Evolutionary conservation across 2,888 invertebrate species (phyloP).

Genomic region (Philereme transversata): DNA sequence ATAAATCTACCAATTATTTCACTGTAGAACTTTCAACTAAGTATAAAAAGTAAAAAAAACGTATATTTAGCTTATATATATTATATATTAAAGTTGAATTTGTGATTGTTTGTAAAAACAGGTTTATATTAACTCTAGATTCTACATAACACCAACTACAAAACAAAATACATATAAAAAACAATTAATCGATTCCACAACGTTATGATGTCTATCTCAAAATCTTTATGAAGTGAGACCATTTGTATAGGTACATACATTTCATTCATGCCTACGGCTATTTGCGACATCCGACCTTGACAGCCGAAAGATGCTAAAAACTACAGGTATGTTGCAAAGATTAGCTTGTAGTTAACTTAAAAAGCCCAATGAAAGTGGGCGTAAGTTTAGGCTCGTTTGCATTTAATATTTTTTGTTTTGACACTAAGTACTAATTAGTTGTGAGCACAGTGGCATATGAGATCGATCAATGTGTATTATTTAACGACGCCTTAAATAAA

Average conservation of each 20-base stretch:
- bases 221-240: background rate
- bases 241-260: background rate
- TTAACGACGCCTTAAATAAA: background rate
- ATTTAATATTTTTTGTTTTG: constrained; percentile 42
- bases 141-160: no score
- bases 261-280: constrained; percentile 26
- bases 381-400: constrained; percentile 32
- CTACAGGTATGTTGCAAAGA: constrained; percentile 42
- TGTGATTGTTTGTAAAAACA: no score
- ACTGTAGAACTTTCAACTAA: no score
- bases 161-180: no score
- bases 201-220: background rate
- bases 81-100: no score
- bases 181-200: no score
- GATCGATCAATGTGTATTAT: constrained; percentile 33
- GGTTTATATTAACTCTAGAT: no score
- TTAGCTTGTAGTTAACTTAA: constrained; percentile 43
- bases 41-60: no score
- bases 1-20: no score
- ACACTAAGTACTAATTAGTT: constrained; percentile 48
- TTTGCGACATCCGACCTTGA: constrained; percentile 43
- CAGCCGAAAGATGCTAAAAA: constrained; percentile 40
- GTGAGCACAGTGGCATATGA: constrained; percentile 29
- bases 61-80: no score
- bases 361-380: constrained; percentile 46